Base-by-base conservation (phyloP, 2,797 vertebrate species). In the Cichlasoma orientale region DNA sequence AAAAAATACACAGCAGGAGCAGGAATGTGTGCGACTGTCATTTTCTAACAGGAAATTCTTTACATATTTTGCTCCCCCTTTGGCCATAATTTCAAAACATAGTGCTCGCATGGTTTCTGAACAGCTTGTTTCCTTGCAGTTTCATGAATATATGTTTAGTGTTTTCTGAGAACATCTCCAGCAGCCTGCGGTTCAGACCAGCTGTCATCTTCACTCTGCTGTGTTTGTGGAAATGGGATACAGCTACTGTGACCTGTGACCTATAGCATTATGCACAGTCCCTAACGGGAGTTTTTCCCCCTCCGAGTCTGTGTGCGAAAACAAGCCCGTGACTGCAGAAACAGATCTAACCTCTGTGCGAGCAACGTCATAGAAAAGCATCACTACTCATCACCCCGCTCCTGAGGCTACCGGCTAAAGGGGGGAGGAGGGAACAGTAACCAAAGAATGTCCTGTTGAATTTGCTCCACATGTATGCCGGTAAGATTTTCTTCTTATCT, bases 41-140 rank as follows among this genome's bases (percentile, higher is more conserved):
- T 88, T 82, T 76, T 79, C 77, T 55, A 72, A 77, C 83, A 84
- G 86, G 86, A 90, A 88, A 93, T 92, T 88, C 87, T 80, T 88
- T 19, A 56, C 83, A 92, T 91, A 83, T 19, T 89, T 91, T 79
- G 3, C 70, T 73, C 74, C 56, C 79, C 82, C 86, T 83, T 82
- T 8, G 58, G 89, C 72, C 52, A 78, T 84, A 9, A 80, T 86
- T 89, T 88, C 44, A 79, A 89, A 90, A 91, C 83, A 90, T 50
- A 74, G 80, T 47, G 27, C 75, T 76, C 19, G 31, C 27, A 55
- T 9, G 71, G 44, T 56, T 78, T 86, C 25, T 84, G 77, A 87
- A 66, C 31, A 57, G 59, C 59, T 81, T 78, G 31, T 63, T 80
- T 78, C 56, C 57, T 33, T 83, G 54, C 79, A 83, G 83, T 38